These are phyloP conservation scores for Drosophila miranda DNA, from an alignment of 1,140 invertebrate genomes.

Conservation along the genomic window DNA sequence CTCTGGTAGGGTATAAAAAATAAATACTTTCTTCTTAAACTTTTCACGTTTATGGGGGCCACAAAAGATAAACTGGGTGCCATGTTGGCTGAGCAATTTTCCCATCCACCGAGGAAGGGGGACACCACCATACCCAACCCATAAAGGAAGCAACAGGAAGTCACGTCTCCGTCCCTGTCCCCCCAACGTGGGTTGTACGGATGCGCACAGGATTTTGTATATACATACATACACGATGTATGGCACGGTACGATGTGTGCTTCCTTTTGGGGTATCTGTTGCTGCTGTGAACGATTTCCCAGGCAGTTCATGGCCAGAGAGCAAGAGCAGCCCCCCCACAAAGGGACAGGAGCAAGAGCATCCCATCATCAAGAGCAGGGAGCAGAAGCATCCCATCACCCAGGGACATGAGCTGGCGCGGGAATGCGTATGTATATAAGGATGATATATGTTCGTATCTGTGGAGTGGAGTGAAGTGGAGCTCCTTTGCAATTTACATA, in stretches of 20 bases:
- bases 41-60: conserved; percentile 10
- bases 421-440: conserved; percentile 1
- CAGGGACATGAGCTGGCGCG: neutral
- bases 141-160: conserved; percentile 56
- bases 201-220: neutral
- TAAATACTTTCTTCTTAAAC: neutral
- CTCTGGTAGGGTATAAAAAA: neutral
- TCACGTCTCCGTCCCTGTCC: neutral
- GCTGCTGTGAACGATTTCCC: conserved; percentile 9
- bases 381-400: neutral
- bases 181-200: neutral
- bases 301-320: conserved; percentile 1
- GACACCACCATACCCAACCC: neutral
- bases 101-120: neutral
- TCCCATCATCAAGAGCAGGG: neutral
- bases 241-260: neutral
- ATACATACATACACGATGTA: conserved; percentile 3
- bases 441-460: neutral
- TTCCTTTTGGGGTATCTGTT: conserved; percentile 13
- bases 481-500: conserved; percentile 49
- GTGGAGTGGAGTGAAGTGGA: no score
- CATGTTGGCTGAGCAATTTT: conserved; percentile 38
- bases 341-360: neutral
- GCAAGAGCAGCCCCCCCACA: no score
- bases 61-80: conserved; percentile 32